phyloP scores from a whole-genome alignment of 2,888 invertebrate genomes.

The Ditylenchus weischeri region DNA sequence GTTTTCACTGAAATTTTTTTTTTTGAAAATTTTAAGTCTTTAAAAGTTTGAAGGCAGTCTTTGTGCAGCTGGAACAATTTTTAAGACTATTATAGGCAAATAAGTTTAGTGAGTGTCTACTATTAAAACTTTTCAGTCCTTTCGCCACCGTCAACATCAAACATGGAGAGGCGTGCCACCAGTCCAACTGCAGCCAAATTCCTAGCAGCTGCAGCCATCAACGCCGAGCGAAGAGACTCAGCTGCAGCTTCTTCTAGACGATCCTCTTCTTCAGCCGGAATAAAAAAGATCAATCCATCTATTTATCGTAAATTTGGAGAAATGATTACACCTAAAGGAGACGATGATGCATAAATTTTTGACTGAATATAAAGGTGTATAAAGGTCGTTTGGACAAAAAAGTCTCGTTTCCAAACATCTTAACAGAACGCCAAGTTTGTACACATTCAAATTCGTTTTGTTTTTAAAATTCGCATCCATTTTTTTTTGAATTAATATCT shows the following conservation, averaged over 20 bases:
- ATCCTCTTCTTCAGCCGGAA: neutral
- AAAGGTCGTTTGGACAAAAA: no score
- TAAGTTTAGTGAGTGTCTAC: neutral
- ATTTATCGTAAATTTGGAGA: slow-evolving; percentile 22
- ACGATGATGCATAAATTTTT: slow-evolving; percentile 2
- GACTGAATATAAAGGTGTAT: no score
- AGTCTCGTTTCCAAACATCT: no score
- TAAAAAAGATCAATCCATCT: slow-evolving; percentile 1
- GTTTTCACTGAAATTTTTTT: no score
- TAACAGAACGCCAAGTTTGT: no score
- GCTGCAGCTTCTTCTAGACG: neutral
- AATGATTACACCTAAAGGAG: slow-evolving; percentile 12
- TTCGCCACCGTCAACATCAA: neutral
- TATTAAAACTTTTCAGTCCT: neutral
- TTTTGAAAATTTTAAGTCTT: no score
- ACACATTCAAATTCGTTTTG: no score
- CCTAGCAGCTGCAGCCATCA: neutral
- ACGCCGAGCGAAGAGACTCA: slow-evolving; percentile 1
- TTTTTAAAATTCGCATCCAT: no score
- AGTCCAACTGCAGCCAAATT: slow-evolving; percentile 10
- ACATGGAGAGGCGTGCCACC: neutral
- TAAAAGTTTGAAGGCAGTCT: no score
- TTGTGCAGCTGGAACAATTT: no score
- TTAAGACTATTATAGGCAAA: neutral
- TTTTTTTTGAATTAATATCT: no score